phyloP scores from a whole-genome alignment of 2,888 invertebrate species.

The Acanthococcus lagerstroemiae region DNA sequence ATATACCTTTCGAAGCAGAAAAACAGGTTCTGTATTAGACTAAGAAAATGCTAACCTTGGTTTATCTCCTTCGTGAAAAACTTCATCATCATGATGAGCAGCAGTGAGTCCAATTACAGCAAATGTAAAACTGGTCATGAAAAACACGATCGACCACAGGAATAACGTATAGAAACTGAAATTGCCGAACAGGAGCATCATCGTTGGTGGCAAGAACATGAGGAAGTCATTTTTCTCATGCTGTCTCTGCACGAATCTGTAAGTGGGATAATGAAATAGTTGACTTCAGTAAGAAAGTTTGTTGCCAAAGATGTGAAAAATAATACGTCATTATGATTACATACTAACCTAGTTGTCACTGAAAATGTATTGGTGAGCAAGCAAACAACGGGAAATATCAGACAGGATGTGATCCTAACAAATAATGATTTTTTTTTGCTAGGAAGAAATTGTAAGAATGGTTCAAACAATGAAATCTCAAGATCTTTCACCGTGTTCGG shows the following conservation, averaged over 20 bases:
- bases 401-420: slow-evolving; percentile 11
- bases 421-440: slow-evolving; percentile 45
- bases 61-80: slow-evolving; percentile 68
- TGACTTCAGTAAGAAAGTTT: no score
- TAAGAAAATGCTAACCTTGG: no score
- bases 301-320: no score
- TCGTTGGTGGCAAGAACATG: slow-evolving; percentile 34
- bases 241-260: no score
- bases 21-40: no score
- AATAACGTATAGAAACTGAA: slow-evolving; percentile 41
- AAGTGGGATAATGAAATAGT: no score
- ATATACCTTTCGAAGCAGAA: background rate
- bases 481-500: slow-evolving; percentile 66
- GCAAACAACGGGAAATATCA: slow-evolving; percentile 20
- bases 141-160: slow-evolving; percentile 50
- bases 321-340: no score
- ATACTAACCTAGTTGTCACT: no score
- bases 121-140: slow-evolving; percentile 52
- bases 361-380: no score
- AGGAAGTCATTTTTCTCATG: slow-evolving; percentile 34
- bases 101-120: slow-evolving; percentile 57
- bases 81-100: slow-evolving; percentile 68
- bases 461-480: slow-evolving; percentile 59
- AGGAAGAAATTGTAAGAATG: slow-evolving; percentile 57
- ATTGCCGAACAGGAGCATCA: slow-evolving; percentile 35